phyloP scores from a whole-genome alignment of 2,797 vertebrate species.

The Acanthis flammea region DNA sequence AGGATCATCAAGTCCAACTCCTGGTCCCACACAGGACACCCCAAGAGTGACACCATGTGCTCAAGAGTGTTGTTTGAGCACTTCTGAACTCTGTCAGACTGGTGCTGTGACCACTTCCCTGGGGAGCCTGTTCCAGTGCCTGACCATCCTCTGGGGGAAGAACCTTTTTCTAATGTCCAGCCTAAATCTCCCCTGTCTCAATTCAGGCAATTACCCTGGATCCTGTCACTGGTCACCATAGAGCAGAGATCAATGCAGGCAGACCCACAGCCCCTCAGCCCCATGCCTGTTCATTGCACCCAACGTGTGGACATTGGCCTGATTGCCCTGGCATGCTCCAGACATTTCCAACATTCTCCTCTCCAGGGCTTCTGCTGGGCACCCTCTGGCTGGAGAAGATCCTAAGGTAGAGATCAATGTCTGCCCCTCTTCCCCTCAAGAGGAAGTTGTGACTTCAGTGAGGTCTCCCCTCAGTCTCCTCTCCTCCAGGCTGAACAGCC shows the following conservation, averaged over 20 bases:
- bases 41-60: neutral
- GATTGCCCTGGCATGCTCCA: fast-evolving
- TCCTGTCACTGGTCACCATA: neutral
- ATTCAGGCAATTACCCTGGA: neutral
- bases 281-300: fast-evolving
- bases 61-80: fast-evolving
- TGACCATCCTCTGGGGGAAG: neutral
- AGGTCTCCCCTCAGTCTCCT: neutral
- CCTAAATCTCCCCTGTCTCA: neutral
- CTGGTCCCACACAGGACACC: too few species aligned
- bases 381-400: neutral
- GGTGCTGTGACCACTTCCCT: neutral
- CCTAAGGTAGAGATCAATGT: neutral
- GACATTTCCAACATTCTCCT: fast-evolving
- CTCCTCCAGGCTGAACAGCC: neutral
- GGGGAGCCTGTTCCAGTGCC: neutral
- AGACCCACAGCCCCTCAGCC: neutral
- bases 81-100: neutral
- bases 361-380: neutral
- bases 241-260: neutral
- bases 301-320: fast-evolving
- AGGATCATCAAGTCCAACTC: too few species aligned
- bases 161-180: neutral
- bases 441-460: neutral
- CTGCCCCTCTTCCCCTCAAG: neutral